These are phyloP conservation scores for Heterohyrax brucei DNA, from an alignment of 2,797 vertebrate species.

Conservation along the genomic window DNA sequence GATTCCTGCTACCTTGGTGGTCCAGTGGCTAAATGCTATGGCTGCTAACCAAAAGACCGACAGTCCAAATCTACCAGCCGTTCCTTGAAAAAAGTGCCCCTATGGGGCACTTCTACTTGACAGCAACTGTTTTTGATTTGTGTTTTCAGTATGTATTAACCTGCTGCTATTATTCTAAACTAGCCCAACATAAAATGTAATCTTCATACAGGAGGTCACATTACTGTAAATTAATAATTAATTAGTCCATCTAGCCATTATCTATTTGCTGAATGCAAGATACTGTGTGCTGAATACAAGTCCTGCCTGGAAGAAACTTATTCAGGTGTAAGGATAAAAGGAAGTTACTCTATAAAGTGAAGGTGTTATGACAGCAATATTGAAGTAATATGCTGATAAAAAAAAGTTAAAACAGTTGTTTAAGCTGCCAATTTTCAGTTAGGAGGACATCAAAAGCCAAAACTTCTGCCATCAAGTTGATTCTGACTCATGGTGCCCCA, in stretches of 20 bases:
- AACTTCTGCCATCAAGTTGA: no score
- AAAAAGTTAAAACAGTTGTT: not conserved
- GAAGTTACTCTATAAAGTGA: not conserved
- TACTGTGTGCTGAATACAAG: not conserved
- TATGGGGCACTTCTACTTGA: no score
- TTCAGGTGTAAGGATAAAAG: not conserved
- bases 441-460: not conserved
- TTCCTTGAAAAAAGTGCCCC: no score
- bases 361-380: accelerated
- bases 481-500: no score
- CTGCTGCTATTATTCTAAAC: not conserved
- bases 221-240: not conserved
- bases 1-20: not conserved
- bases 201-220: not conserved
- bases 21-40: no score
- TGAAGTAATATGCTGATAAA: accelerated
- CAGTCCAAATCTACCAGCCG: no score
- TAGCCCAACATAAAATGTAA: not conserved
- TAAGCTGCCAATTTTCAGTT: no score
- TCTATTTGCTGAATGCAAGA: not conserved
- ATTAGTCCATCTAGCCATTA: accelerated
- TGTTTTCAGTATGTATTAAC: no score
- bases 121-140: no score
- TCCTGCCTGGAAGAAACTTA: not conserved
- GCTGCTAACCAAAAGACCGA: no score